Evolutionary conservation across 2,797 vertebrate species (phyloP).

Genomic region (Channa striata): DNA sequence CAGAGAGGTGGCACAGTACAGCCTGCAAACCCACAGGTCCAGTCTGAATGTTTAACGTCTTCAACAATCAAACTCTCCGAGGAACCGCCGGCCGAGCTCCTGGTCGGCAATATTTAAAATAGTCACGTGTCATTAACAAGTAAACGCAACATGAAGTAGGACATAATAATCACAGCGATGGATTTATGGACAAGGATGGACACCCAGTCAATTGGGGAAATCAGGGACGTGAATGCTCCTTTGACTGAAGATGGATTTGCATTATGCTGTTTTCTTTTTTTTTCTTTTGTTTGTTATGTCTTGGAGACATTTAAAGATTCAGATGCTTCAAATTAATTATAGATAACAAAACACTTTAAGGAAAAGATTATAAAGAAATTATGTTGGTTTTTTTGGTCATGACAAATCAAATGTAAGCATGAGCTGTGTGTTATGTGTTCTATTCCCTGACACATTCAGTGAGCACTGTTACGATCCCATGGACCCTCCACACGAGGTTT

Average conservation of each 20-base stretch:
- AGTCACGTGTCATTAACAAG: constrained; percentile 6
- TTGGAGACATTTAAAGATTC: constrained; percentile 29
- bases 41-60: constrained; percentile 41
- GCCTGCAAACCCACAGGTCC: constrained; percentile 13
- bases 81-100: neutral
- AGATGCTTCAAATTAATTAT: constrained; percentile 7
- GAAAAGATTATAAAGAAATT: constrained; percentile 9
- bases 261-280: constrained; percentile 9
- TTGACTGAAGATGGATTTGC: constrained; percentile 58
- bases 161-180: constrained; percentile 3
- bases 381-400: constrained; percentile 11
- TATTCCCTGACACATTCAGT: constrained; percentile 7
- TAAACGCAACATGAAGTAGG: constrained; percentile 11
- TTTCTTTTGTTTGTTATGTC: neutral
- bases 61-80: constrained; percentile 26
- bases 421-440: constrained; percentile 9
- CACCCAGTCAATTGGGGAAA: constrained; percentile 48
- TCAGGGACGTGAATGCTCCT: constrained; percentile 74
- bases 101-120: neutral
- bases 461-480: constrained; percentile 4
- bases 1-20: constrained; percentile 31
- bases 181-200: constrained; percentile 33
- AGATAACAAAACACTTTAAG: neutral
- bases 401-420: neutral
- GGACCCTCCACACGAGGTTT: neutral